These are phyloP conservation scores for Oxyura jamaicensis DNA, from an alignment of 2,113 vertebrate genomes.

Conservation along the genomic window DNA sequence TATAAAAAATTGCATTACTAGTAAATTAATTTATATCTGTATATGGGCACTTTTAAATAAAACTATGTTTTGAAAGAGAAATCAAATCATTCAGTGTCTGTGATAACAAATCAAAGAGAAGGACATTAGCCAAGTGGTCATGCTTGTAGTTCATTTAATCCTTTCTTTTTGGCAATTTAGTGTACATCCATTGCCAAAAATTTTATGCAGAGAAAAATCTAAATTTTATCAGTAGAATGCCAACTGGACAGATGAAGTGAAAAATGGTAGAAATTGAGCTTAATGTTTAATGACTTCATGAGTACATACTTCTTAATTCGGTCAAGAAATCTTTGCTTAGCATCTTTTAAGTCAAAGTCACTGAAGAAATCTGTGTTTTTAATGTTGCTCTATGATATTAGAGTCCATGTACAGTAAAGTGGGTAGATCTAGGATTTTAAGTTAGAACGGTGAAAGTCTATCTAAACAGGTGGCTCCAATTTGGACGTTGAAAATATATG, in stretches of 20 bases:
- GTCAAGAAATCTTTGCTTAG: not conserved
- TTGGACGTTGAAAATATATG: not conserved
- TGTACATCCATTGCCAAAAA: not conserved
- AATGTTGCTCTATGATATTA: not conserved
- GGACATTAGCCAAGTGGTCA: not conserved
- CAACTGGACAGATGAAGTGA: not conserved
- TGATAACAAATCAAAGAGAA: constrained; percentile 33
- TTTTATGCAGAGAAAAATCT: not conserved
- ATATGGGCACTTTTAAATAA: not conserved
- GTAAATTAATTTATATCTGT: not conserved
- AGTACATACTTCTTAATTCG: not conserved
- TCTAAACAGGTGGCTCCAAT: not conserved
- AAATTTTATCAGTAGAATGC: not conserved
- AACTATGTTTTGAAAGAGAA: not conserved
- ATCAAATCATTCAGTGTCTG: not conserved
- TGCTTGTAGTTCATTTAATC: not conserved
- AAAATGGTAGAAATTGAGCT: not conserved
- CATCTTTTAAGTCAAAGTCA: not conserved
- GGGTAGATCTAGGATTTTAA: not conserved
- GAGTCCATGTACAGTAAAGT: not conserved
- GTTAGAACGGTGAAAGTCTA: not conserved
- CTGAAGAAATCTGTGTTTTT: not conserved
- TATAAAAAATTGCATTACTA: not conserved
- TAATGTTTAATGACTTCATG: not conserved
- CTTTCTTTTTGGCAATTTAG: not conserved